Evolutionary conservation across 2,888 invertebrate genomes (phyloP), one percentile per base, ranked within the genome.

Genomic region (Epinotia ramella): DNA sequence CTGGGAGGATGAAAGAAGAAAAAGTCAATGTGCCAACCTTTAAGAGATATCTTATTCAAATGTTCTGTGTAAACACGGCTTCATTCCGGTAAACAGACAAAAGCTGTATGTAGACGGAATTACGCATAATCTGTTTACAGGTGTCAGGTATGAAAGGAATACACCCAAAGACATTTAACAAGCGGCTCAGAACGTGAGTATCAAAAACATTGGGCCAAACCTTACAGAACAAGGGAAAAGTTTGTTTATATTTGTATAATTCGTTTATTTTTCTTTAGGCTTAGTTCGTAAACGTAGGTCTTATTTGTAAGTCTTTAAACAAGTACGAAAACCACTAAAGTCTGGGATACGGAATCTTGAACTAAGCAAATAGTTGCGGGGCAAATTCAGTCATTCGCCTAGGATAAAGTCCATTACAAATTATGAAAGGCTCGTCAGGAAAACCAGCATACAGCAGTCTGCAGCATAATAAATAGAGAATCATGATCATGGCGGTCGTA

Each of bases 61-160:
- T 56, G 16, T 44, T 44, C 44, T 24, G 64, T 33, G 62, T 71
- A 28, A 62, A 71, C 24, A 18, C 56, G 6, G 56, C 57, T 44
- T n/a, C 56, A 3, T 56, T 59, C 46, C 24, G 7, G 65, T 65
- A 65, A 73, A 59, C 73, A 66, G 65, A 65, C 72, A 73, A 65
- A 57, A 20, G 65, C n/a, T 18, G 59, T 40, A 33, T 73, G 59
- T 24, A 46, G 65, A 18, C 16, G 57, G 59, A 59, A 72, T 46
- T 49, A 44, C 57, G 65, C 57, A 60, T 66, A 73, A 73, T 73
- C 73, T 73, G 66, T 66, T 73, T 66, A 66, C 73, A 60, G 60
- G 56, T 70, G 70, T 70, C 63, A 63, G 71, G 53, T 64, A 71
- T 71, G 66, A 73, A 66, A 60, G 59, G 60, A 64, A 72, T 56